These are phyloP conservation scores for Pelodiscus sinensis DNA, from an alignment of 2,113 vertebrate genomes.

Conservation along the genomic window DNA sequence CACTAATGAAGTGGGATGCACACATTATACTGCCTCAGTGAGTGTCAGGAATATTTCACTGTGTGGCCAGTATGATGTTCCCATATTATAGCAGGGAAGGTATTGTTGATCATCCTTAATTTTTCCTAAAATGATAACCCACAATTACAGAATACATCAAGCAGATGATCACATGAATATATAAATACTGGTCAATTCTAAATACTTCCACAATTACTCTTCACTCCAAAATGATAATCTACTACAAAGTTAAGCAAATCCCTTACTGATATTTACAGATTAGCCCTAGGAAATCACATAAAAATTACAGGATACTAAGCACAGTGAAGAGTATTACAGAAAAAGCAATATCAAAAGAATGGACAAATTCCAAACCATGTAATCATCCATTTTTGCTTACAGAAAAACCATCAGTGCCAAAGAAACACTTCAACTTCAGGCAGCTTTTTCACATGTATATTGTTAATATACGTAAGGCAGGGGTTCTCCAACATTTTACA, in stretches of 20 bases:
- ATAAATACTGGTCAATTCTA: background rate
- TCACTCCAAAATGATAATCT: background rate
- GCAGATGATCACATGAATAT: background rate
- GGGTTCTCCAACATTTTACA: background rate
- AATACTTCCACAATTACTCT: background rate
- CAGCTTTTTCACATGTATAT: background rate
- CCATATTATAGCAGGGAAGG: background rate
- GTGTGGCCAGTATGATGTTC: background rate
- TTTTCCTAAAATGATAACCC: background rate
- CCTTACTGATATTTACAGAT: background rate
- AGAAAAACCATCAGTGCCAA: background rate
- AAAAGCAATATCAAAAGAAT: background rate
- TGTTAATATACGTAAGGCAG: background rate
- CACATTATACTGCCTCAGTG: background rate
- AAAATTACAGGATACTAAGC: background rate
- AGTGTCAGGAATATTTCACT: background rate
- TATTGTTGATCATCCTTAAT: background rate
- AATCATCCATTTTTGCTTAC: background rate
- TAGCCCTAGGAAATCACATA: background rate
- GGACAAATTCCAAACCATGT: rapidly evolving
- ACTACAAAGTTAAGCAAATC: background rate
- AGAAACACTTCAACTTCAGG: background rate
- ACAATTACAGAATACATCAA: background rate
- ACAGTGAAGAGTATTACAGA: background rate
- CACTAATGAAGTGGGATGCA: rapidly evolving